Percentiles rank a stretch among this genome's conserved stretches.
These are phyloP conservation scores for Engystomops pustulosus DNA, from an alignment of 2,113 vertebrate species.

Conservation along the genomic window DNA sequence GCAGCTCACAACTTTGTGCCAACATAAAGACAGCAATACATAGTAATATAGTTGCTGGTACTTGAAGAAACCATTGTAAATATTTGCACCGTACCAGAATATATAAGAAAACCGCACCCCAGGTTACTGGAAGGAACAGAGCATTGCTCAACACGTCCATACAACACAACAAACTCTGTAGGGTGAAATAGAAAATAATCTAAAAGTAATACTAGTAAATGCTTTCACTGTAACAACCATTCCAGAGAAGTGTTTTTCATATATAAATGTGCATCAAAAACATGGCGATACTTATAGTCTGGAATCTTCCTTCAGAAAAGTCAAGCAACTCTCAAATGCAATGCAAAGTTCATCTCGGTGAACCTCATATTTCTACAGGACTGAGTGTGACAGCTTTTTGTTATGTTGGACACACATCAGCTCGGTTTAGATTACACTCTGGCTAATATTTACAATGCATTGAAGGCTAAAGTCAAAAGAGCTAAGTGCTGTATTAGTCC, in stretches of 20 bases:
- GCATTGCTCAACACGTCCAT: not conserved
- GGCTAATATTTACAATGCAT: slow-evolving; percentile 48
- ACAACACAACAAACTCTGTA: not conserved
- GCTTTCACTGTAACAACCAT: not conserved
- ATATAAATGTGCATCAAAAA: not conserved
- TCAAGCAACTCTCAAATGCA: slow-evolving; percentile 17
- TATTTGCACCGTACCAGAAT: slow-evolving; percentile 31
- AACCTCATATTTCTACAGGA: slow-evolving; percentile 45
- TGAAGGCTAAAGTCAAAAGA: slow-evolving; percentile 37
- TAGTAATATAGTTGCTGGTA: not conserved
- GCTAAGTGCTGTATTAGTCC: slow-evolving; percentile 15
- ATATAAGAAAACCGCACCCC: not conserved
- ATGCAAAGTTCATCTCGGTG: slow-evolving; percentile 34
- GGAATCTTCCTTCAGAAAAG: not conserved
- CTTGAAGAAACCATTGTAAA: slow-evolving; percentile 10
- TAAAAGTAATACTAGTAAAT: too few relatives aligned
- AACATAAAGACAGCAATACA: not conserved
- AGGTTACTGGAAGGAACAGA: not conserved
- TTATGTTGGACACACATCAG: slow-evolving; percentile 51
- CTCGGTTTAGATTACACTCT: slow-evolving; percentile 47
- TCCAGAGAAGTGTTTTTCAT: not conserved
- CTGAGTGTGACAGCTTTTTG: slow-evolving; percentile 45
- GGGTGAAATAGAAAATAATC: too few relatives aligned
- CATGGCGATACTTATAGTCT: not conserved
- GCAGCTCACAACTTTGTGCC: not conserved